Conservation (phyloP, 2,797 vertebrate species). For the Onychomys leucogaster region DNA sequence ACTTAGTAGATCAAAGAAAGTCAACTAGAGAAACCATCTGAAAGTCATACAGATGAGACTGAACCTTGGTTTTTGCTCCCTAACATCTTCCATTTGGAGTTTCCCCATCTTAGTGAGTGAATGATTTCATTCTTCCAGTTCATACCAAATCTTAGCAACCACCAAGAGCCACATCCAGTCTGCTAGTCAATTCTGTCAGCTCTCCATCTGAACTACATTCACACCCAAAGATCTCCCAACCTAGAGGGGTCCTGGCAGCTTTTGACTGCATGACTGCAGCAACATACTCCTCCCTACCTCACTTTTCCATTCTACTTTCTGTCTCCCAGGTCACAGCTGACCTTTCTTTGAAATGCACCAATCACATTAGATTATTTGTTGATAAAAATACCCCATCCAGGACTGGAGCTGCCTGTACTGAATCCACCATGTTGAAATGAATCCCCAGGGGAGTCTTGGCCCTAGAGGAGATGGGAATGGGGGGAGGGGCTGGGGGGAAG, state of each 20-base stretch:
- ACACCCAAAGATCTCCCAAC: not conserved
- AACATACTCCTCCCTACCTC: not conserved
- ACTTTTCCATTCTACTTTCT: not conserved
- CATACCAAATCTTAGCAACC: not conserved
- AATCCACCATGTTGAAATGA: no score
- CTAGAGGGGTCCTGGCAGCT: not conserved
- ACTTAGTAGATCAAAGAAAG: not conserved
- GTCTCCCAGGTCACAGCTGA: not conserved
- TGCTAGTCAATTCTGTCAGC: not conserved
- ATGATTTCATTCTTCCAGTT: not conserved
- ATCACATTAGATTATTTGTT: not conserved
- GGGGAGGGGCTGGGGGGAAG: no score
- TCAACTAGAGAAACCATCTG: not conserved
- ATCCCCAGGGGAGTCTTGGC: no score
- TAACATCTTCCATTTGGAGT: not conserved
- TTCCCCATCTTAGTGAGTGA: not conserved
- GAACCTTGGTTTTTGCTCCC: not conserved
- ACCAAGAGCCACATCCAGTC: not conserved
- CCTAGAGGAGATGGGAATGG: no score
- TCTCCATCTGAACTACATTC: not conserved
- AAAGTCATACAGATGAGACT: not conserved
- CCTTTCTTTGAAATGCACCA: not conserved
- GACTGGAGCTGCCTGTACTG: no score
- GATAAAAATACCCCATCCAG: not conserved
- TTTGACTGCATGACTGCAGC: not conserved